Percentiles rank a stretch among this genome's conserved stretches.
Conservation (phyloP, 2,888 invertebrate species). For the Oxytorus armatus region DNA sequence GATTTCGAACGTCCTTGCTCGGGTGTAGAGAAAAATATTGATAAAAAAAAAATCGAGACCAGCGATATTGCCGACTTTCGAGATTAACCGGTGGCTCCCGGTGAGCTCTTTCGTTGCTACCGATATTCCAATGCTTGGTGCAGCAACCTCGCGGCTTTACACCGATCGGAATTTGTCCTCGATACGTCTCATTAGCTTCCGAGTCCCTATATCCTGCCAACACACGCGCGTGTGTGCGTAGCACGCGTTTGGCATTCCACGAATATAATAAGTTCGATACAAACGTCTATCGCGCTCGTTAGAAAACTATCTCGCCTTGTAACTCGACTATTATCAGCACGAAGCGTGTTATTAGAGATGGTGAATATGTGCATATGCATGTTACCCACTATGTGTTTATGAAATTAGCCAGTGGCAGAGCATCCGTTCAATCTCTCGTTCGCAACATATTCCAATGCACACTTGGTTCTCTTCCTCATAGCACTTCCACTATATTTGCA, state of each 20-base stretch:
- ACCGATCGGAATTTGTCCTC: constrained; percentile 80
- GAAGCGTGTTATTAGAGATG: constrained; percentile 32
- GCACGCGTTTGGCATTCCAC: constrained; percentile 58
- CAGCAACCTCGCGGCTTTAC: constrained; percentile 64
- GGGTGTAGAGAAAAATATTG: constrained; percentile 12
- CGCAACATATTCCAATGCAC: not conserved
- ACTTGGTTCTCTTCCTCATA: not conserved
- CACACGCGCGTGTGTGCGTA: not conserved
- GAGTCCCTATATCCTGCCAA: constrained; percentile 61
- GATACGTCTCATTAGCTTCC: constrained; percentile 80
- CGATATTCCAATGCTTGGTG: constrained; percentile 42
- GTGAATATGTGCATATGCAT: not conserved
- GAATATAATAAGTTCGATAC: constrained; percentile 42
- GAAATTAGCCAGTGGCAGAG: constrained; percentile 17
- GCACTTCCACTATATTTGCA: too few relatives aligned
- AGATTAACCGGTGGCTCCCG: constrained; percentile 76
- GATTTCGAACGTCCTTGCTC: constrained; percentile 47
- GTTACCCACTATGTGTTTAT: constrained; percentile 12
- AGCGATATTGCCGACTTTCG: constrained; percentile 76
- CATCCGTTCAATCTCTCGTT: constrained; percentile 51
- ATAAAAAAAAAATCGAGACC: constrained; percentile 17
- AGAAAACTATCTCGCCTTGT: constrained; percentile 42
- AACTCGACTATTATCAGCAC: constrained; percentile 30
- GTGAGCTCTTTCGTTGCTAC: constrained; percentile 61
- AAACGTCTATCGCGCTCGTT: constrained; percentile 9